Evolutionary conservation across 1,140 invertebrate species (phyloP), one percentile per base, ranked within the genome.

Genomic region (Tyrophagus putrescentiae): DNA sequence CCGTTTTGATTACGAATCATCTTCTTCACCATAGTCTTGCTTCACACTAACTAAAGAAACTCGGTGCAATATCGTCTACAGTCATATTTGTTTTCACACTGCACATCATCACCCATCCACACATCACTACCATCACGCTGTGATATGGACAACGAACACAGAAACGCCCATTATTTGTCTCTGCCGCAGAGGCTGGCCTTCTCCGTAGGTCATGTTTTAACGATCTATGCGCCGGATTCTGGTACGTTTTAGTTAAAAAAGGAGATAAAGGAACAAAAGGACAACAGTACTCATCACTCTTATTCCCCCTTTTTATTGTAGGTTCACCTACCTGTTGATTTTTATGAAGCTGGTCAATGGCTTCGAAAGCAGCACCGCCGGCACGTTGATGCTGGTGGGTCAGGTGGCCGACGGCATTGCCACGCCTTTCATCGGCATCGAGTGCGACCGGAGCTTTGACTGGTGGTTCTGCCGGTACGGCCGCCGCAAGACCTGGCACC

Each of bases 301-400:
- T 82, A 72, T 84, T 92, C 69, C 83, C 92, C 70, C 77, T n/a
- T 34, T 60, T 16, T 54, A 87, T 52, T 87, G 97, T 79, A 96
- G 93, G 93, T 98, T 97, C 71, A 90, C 87, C 0, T 98, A 97
- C 73, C 75, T 94, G n/a, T 76, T 97, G 64, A 81, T 96, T 21
- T 67, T 57, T 41, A 57, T 64, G 42, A 62, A 66, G 18, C 50
- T 39, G 31, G 64, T 67, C 16, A 28, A 64, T 36, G 74, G 78
- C 64, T 87, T 95, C 70, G 77, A 77, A 69, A 81, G 83, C 65
- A 73, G 75, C 11, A 74, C 83, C 67, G 81, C 91, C 2, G 92
- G 91, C 29, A 71, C 80, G 44, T 69, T 93, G 58, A 76, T 95
- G 68, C 73, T 93, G 11, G 77, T 90, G 60, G 88, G 90, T 11